Evolutionary conservation across 2,113 vertebrate species (phyloP).

Genomic region (Bufo gargarizans): DNA sequence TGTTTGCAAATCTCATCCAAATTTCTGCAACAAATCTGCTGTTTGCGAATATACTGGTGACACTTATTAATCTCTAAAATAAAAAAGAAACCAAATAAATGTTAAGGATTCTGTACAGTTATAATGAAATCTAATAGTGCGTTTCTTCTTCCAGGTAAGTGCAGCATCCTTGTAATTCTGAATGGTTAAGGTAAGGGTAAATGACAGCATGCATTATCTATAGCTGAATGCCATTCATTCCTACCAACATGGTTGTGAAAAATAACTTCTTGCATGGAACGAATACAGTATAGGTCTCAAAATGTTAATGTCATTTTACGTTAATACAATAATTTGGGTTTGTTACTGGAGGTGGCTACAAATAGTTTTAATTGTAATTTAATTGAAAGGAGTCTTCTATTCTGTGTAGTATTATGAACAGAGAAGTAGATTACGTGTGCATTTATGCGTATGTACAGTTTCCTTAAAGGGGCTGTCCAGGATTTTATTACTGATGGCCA

Average conservation of each 20-base stretch:
- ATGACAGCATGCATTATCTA: background rate
- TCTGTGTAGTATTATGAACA: background rate
- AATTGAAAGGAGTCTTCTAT: too few species aligned
- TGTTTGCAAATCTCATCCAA: too few species aligned
- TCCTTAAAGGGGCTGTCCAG: background rate
- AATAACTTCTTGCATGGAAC: background rate
- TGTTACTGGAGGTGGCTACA: too few species aligned
- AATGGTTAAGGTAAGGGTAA: conserved; percentile 70
- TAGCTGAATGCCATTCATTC: background rate
- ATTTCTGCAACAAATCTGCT: too few species aligned
- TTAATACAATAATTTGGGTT: too few species aligned
- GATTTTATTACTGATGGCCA: too few species aligned
- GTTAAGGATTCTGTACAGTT: background rate
- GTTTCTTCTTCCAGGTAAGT: conserved; percentile 74
- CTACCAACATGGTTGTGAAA: background rate
- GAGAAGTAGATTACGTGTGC: background rate
- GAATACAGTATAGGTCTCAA: background rate
- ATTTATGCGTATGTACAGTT: background rate
- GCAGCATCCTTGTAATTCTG: conserved; percentile 66
- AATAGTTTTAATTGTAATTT: too few species aligned
- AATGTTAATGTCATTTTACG: too few species aligned
- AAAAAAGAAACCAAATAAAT: background rate
- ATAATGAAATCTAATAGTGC: background rate
- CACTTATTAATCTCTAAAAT: too few species aligned
- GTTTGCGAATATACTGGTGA: too few species aligned